Base-by-base conservation (phyloP, 2,113 vertebrate genomes). In the Strix uralensis region DNA sequence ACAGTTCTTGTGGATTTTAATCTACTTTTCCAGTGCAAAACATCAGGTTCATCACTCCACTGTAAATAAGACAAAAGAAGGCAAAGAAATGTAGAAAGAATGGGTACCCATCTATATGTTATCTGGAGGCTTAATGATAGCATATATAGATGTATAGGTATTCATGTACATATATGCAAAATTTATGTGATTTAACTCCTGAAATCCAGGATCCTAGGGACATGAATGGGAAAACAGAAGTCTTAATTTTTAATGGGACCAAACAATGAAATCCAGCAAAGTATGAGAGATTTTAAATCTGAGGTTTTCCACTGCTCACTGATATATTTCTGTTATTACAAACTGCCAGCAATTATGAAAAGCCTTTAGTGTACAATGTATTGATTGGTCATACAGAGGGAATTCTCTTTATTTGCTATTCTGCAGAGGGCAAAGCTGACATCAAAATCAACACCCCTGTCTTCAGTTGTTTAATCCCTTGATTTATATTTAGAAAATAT, bases 331-430 rank as follows among this genome's bases (percentile, higher is more conserved):
- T 95, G 69, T 55, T 82, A 77, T 46, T 82, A 57, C 8, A 85
- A 58, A 65, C 23, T 80, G 9, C 9, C 23, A 93, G 34, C 36
- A 87, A 63, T 40, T 44, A 54, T 36, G 19, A 26, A 94, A 58
- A 74, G 57, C 10, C 18, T 90, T 88, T 82, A 71, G 38, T 32
- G 10, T 18, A 52, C 0, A 10, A 19, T 38, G 11, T 52, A 59
- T 13, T 40, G 49, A 63, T 75, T 81, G 40, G 27, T 51, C 59
- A 25, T n/a, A 54, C 9, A 8, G 6, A 67, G 20, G 67, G 40
- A 82, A 92, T 91, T 81, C 34, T 89, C 61, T 96, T 40, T 92
- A n/a, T 91, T 94, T 96, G 84, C 81, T 59, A 9, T 66, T 96
- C 88, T 88, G 36, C 32, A 67, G 52, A 67, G 30, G 18, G 26